Base-by-base conservation (phyloP, 2,888 invertebrate species). In the Zygaena filipendulae region DNA sequence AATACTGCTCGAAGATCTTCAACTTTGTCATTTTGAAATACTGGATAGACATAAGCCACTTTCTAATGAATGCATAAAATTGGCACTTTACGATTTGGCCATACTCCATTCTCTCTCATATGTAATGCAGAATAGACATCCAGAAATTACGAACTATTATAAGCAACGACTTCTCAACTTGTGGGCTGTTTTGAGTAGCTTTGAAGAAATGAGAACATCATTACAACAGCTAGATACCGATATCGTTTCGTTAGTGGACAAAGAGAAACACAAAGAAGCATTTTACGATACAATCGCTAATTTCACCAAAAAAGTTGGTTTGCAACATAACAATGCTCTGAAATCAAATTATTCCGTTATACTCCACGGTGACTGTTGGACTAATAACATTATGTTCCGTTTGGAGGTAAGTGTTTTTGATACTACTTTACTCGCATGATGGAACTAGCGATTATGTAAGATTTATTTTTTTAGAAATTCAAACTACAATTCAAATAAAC, bases 331-430 rank as follows among this genome's bases (percentile, higher is more conserved):
- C 25, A 20, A 20, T 14, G 46, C 54, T 11, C 13, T 13, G 2
- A 35, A 35, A 1, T 46, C 47, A 4, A 55, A 50, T 33, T 43
- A 49, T 34, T 32, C 47, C 4, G 39, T 60, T 3, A 49, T 63
- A 9, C 43, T 42, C 20, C 63, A 64, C 30, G 63, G 63, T 4
- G 63, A 64, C 30, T 43, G 48, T 11, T 63, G 62, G 61, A 57
- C 50, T 2, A 63, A 61, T 20, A 64, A 64, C 31, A 43, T 63
- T 9, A 42, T 63, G 43, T 61, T 54, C 25, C 50, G 30, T 32
- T 38, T 47, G 21, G 30, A 51, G 44, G 60, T 45, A 42, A 39
- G 49, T 39, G 7, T 16, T 16, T 16, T 16, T 16, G 16, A 16
- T 7, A 16, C n/a, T n/a, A n/a, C 16, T 16, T 16, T 16, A 16